These are phyloP conservation scores for Psylliodes chrysocephalus DNA, from an alignment of 2,888 invertebrate species.

Conservation along the genomic window DNA sequence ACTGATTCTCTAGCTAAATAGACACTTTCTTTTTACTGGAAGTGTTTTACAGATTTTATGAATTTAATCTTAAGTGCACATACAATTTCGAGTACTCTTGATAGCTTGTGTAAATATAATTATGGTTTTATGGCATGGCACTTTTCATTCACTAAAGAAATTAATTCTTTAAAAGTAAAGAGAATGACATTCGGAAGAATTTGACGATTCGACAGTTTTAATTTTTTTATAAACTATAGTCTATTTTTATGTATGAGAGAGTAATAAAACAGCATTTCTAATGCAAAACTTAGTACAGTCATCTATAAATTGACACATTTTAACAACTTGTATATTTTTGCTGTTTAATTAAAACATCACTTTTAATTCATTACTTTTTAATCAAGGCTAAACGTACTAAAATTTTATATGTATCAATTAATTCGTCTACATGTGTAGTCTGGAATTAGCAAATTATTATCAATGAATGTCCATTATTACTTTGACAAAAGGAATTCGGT, in stretches of 20 bases:
- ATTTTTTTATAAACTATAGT: too few relatives aligned
- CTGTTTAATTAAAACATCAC: not conserved
- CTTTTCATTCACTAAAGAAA: constrained; percentile 6
- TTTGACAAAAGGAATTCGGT: constrained; percentile 36
- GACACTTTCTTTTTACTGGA: not conserved
- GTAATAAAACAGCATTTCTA: too few relatives aligned
- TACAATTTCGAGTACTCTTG: constrained; percentile 10
- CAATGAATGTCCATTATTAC: constrained; percentile 26
- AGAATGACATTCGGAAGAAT: too few relatives aligned
- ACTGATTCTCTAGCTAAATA: constrained; percentile 12
- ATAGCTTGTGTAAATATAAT: constrained; percentile 11
- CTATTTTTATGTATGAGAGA: too few relatives aligned
- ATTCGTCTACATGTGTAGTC: not conserved
- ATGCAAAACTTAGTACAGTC: too few relatives aligned
- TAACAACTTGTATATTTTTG: too few relatives aligned
- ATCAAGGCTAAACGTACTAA: constrained; percentile 4
- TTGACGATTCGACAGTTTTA: too few relatives aligned
- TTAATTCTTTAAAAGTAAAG: not conserved
- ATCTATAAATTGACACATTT: too few relatives aligned
- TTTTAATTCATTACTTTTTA: not conserved
- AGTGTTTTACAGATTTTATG: not conserved
- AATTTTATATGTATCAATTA: constrained; percentile 27
- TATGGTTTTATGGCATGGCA: constrained; percentile 9
- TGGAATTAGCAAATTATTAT: constrained; percentile 21
- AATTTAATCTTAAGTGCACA: constrained; percentile 11